These are phyloP conservation scores for Perca schrenkii DNA, from an alignment of 2,113 vertebrate genomes.

Conservation along the genomic window DNA sequence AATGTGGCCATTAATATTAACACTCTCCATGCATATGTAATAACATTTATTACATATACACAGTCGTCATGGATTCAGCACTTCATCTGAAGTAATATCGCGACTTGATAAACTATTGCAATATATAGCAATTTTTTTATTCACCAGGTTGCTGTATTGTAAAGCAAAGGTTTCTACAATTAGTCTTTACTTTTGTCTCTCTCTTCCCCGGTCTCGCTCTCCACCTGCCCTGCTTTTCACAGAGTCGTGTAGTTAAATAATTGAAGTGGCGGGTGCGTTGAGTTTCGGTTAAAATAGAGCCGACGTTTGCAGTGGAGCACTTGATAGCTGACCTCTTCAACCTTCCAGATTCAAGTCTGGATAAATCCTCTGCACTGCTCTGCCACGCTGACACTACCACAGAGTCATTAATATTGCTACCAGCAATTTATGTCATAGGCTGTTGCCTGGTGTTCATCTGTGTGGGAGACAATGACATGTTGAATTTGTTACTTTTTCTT, in stretches of 20 bases:
- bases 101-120: constrained; percentile 30
- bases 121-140: neutral
- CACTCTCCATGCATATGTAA: constrained; percentile 64
- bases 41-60: too few relatives aligned
- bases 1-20: constrained; percentile 76
- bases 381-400: constrained; percentile 24
- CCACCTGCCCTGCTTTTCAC: constrained; percentile 61
- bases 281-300: constrained; percentile 65
- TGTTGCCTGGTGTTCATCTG: constrained; percentile 36
- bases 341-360: constrained; percentile 60
- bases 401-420: constrained; percentile 60
- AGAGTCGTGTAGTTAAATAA: constrained; percentile 62
- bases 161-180: constrained; percentile 2
- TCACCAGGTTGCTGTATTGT: neutral
- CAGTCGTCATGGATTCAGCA: constrained; percentile 59
- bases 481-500: constrained; percentile 32
- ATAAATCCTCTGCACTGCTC: constrained; percentile 46
- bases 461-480: constrained; percentile 36
- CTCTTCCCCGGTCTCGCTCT: constrained; percentile 3
- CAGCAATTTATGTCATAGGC: constrained; percentile 43
- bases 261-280: constrained; percentile 56
- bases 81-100: constrained; percentile 32
- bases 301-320: constrained; percentile 60
- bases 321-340: constrained; percentile 72
- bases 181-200: constrained; percentile 17